These are phyloP conservation scores for Diplosoma virens DNA, from an alignment of 23 tunicate genomes.

Conservation along the genomic window DNA sequence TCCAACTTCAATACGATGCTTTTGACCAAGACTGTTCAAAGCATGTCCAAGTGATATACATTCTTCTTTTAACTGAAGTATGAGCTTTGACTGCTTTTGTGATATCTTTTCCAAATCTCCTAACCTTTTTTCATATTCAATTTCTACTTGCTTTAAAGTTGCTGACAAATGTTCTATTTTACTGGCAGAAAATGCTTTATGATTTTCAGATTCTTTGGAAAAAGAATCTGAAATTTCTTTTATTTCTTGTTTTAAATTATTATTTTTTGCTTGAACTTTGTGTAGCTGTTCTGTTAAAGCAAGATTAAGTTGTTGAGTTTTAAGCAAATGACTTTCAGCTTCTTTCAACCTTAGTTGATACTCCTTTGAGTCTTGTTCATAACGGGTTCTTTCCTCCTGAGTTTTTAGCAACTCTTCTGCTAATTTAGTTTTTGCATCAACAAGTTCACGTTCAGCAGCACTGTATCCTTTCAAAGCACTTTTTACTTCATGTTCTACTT, in stretches of 20 bases:
- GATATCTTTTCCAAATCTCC: slow-evolving; percentile 53
- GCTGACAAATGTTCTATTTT: not conserved
- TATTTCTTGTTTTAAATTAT: not conserved
- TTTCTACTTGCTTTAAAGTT: not conserved
- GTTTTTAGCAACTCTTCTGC: slow-evolving; percentile 58
- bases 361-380: slow-evolving; percentile 56
- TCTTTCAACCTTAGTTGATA: slow-evolving; percentile 25
- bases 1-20: slow-evolving; percentile 67
- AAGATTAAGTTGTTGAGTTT: slow-evolving; percentile 60
- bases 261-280: slow-evolving; percentile 17
- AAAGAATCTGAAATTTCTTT: too few relatives aligned
- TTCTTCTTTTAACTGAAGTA: slow-evolving; percentile 42
- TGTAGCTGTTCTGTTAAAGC: slow-evolving; percentile 53
- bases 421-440: slow-evolving; percentile 43
- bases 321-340: slow-evolving; percentile 49
- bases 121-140: slow-evolving; percentile 44
- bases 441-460: slow-evolving; percentile 65
- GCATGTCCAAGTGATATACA: slow-evolving; percentile 43
- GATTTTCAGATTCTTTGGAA: too few relatives aligned
- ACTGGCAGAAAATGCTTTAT: not conserved
- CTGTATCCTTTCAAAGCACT: slow-evolving; percentile 71
- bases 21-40: slow-evolving; percentile 27
- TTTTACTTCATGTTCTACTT: slow-evolving; percentile 61
- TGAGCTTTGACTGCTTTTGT: slow-evolving; percentile 56
- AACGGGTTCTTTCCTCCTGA: slow-evolving; percentile 54